Evolutionary conservation across 2,888 invertebrate species (phyloP).

Genomic region (Drosophila nigricruria): DNA sequence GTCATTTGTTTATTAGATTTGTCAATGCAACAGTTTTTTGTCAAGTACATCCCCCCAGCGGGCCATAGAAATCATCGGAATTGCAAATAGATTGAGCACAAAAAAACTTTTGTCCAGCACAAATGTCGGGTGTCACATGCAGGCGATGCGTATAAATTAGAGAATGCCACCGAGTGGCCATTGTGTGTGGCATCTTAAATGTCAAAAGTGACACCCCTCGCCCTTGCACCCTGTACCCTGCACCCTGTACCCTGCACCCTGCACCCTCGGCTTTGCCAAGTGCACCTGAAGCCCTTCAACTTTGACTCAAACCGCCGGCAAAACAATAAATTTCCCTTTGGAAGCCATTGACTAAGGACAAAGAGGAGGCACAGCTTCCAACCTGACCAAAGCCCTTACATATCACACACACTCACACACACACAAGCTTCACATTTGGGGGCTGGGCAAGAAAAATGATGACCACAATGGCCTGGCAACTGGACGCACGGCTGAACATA

Average conservation of each 20-base stretch:
- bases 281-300: constrained; percentile 73
- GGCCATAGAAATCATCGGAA: constrained; percentile 70
- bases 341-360: constrained; percentile 38
- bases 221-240: constrained; percentile 34
- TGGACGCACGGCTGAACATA: constrained; percentile 69
- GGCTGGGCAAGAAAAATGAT: constrained; percentile 67
- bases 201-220: constrained; percentile 76
- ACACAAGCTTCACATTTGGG: constrained; percentile 7
- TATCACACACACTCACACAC: constrained; percentile 29
- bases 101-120: constrained; percentile 54
- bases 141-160: constrained; percentile 83
- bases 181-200: constrained; percentile 79
- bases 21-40: constrained; percentile 70
- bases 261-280: constrained; percentile 28
- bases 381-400: constrained; percentile 35
- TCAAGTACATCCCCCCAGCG: constrained; percentile 34
- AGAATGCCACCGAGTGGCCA: constrained; percentile 51
- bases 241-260: constrained; percentile 35
- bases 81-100: constrained; percentile 67
- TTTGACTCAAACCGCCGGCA: constrained; percentile 68
- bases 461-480: constrained; percentile 57
- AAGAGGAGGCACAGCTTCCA: constrained; percentile 41
- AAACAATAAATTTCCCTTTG: constrained; percentile 82
- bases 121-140: constrained; percentile 77
- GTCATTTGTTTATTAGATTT: constrained; percentile 78